Percentiles rank a stretch among this genome's conserved stretches.
These are phyloP conservation scores for Drosophila ficusphila DNA, from an alignment of 1,140 invertebrate genomes.

Conservation along the genomic window DNA sequence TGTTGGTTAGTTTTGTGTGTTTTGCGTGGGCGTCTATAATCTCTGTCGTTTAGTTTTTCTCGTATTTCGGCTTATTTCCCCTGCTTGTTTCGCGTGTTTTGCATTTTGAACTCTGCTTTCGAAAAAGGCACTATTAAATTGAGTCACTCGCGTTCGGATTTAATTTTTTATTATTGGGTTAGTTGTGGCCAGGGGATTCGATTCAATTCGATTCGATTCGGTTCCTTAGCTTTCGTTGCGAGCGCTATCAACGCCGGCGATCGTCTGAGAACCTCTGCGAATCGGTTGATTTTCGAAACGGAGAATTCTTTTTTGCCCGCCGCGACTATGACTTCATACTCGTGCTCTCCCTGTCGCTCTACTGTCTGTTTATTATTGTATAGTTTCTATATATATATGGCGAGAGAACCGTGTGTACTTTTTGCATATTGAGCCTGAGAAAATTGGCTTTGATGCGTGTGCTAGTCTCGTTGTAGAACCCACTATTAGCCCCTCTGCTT, in stretches of 20 bases:
- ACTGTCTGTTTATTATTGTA: slow-evolving; percentile 65
- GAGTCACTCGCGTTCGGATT: slow-evolving; percentile 33
- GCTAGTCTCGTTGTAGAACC: slow-evolving; percentile 23
- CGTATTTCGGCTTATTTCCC: slow-evolving; percentile 40
- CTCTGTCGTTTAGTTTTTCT: slow-evolving; percentile 63
- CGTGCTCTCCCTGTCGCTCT: slow-evolving; percentile 35
- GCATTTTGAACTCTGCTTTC: slow-evolving; percentile 52
- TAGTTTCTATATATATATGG: slow-evolving; percentile 36
- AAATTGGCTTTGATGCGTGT: slow-evolving; percentile 71
- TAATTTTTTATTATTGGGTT: slow-evolving; percentile 57
- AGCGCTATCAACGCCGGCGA: slow-evolving; percentile 77
- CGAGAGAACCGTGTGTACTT: slow-evolving; percentile 20
- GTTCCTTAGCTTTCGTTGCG: slow-evolving; percentile 54
- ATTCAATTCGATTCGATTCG: slow-evolving; percentile 31
- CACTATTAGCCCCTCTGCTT: neutral
- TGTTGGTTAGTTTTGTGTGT: slow-evolving; percentile 58
- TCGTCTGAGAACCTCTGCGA: slow-evolving; percentile 65
- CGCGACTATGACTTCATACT: slow-evolving; percentile 71
- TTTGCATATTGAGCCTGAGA: slow-evolving; percentile 64
- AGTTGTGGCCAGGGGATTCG: slow-evolving; percentile 2
- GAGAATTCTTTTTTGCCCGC: slow-evolving; percentile 23
- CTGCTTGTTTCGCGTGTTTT: slow-evolving; percentile 30
- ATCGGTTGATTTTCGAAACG: slow-evolving; percentile 43
- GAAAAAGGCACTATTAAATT: slow-evolving; percentile 11
- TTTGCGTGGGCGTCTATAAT: slow-evolving; percentile 76